phyloP scores from a whole-genome alignment of 2,113 vertebrate species.

The Colossoma macropomum region DNA sequence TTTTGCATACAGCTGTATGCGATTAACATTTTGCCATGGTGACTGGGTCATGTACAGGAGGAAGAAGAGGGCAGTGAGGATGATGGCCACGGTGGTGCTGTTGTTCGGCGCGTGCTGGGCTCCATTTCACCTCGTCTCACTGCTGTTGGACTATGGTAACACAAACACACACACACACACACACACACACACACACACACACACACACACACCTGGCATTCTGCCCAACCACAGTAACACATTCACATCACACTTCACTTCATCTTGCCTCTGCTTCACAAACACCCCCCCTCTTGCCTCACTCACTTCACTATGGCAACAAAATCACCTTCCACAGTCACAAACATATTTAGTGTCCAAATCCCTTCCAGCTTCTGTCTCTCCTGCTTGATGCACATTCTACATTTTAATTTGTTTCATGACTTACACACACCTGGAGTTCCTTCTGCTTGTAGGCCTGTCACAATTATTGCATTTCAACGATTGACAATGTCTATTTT shows the following conservation, averaged over 20 bases:
- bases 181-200: neutral
- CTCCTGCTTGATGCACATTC: too few relatives aligned
- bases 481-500: too few relatives aligned
- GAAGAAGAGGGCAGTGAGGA: conserved; percentile 58
- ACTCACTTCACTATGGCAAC: neutral
- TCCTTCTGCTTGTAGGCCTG: too few relatives aligned
- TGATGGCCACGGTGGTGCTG: conserved; percentile 64
- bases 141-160: conserved; percentile 61
- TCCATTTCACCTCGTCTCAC: conserved; percentile 59
- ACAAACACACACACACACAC: neutral
- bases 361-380: too few relatives aligned
- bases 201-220: neutral
- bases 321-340: too few relatives aligned
- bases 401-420: too few relatives aligned
- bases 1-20: too few relatives aligned
- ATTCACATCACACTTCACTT: neutral
- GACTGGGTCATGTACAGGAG: conserved; percentile 35
- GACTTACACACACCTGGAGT: too few relatives aligned
- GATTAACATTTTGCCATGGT: neutral
- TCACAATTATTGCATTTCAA: too few relatives aligned
- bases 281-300: neutral
- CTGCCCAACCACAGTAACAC: too few relatives aligned
- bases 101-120: conserved; percentile 60
- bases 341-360: too few relatives aligned
- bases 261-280: neutral